Base-by-base conservation (phyloP, 2,888 invertebrate species). In the Tenthredo scrophulariae region DNA sequence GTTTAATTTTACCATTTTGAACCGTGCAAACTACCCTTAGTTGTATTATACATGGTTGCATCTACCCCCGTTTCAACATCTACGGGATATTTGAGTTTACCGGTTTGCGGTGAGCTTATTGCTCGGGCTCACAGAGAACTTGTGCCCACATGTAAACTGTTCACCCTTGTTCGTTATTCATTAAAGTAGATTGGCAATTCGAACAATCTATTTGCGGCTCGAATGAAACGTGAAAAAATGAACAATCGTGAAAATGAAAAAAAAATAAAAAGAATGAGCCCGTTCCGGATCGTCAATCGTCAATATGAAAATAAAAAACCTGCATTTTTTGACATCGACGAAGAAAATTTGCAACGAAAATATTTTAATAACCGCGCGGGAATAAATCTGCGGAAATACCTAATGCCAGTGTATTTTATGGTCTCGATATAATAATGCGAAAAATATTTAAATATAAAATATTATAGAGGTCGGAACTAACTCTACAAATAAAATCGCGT, bases 21-120 rank as follows among this genome's bases (percentile, higher is more conserved):
- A 67, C 15, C 29, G 15, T 67, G 29, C 3, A 67, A 67, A 29
- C 67, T 33, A 10, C 29, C 67, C 67, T 67, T 33, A 29, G 67
- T 29, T 67, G 7, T 37, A 37, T 37, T 33, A 4, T 33, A 13
- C 7, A 67, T 4, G 67, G 26, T 33, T 33, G 33, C 67, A 33
- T 67, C 33, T 67, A 33, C 33, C 4, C 18, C 67, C 33, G 67
- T 67, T 67, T 67, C 67, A 33, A 67, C 29, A 33, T 33, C 10
- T 33, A 67, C 33, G 6, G 67, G 67, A 67, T 67, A 67, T 67
- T 67, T 67, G 67, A 33, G 67, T 67, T 67, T 26, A 67, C 67
- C 33, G 67, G 33, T 67, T 67, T 67, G 67, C 67, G 67, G 67
- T 67, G 22, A 33, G 67, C 67, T 67, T 67, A 67, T 67, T 67